A percentile compares a stretch with the other conserved stretches of the same genome.
Conservation (phyloP, 1,140 invertebrate genomes). For the Anadara kagoshimensis region DNA sequence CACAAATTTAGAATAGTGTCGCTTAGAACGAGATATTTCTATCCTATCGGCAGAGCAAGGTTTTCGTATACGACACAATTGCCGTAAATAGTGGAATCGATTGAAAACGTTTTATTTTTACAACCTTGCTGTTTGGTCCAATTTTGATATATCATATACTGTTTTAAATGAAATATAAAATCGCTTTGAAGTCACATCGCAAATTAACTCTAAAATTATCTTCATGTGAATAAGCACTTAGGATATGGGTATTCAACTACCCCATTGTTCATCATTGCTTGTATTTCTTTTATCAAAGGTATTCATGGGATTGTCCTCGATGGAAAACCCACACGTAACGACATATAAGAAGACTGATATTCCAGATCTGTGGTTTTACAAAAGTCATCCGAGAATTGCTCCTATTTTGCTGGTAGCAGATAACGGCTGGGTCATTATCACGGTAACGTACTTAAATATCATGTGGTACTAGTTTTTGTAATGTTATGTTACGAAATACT, state of each 20-base stretch:
- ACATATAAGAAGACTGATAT: conserved; percentile 61
- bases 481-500: not conserved
- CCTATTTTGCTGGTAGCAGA: conserved; percentile 56
- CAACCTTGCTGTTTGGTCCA: too few relatives aligned
- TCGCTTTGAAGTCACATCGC: not conserved
- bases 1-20: too few relatives aligned
- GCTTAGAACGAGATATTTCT: too few relatives aligned
- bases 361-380: conserved; percentile 77
- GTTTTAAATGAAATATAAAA: too few relatives aligned
- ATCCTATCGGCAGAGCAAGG: too few relatives aligned
- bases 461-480: not conserved
- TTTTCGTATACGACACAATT: too few relatives aligned
- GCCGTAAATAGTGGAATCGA: too few relatives aligned
- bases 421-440: conserved; percentile 49
- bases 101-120: too few relatives aligned
- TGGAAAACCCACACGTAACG: conserved; percentile 21
- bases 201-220: not conserved
- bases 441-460: conserved; percentile 19
- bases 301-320: not conserved
- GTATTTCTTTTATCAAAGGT: not conserved
- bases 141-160: too few relatives aligned
- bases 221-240: not conserved
- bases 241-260: not conserved
- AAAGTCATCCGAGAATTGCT: conserved; percentile 77
- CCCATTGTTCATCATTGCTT: not conserved